Percentiles rank a stretch among this genome's conserved stretches.
These are phyloP conservation scores for Aptenodytes forsteri DNA, from an alignment of 2,113 vertebrate species.

Conservation along the genomic window DNA sequence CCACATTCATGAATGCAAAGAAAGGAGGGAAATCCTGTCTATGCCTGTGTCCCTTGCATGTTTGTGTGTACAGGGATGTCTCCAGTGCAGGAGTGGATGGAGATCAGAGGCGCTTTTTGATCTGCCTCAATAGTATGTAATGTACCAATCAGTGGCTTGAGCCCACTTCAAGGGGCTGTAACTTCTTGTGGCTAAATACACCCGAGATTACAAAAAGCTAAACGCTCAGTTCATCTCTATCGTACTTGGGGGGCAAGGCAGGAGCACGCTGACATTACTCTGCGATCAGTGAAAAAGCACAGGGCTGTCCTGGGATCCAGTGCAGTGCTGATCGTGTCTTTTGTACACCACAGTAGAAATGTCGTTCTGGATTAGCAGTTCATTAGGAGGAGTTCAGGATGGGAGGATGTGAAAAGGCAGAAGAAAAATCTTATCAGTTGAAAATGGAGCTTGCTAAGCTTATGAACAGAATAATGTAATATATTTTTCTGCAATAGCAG, in stretches of 20 bases:
- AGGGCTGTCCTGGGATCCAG: not conserved
- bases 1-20: not conserved
- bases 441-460: not conserved
- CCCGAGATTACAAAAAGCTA: not conserved
- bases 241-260: accelerated
- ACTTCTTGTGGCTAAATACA: not conserved
- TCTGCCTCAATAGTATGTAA: not conserved
- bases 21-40: not conserved
- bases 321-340: not conserved
- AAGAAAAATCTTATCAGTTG: not conserved
- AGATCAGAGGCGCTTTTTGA: not conserved
- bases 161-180: not conserved
- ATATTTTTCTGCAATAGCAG: not conserved
- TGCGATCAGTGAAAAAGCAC: not conserved
- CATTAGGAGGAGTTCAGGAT: not conserved
- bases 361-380: not conserved
- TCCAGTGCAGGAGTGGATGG: not conserved
- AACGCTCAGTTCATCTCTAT: not conserved
- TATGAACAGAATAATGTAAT: not conserved
- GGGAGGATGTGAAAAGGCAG: not conserved
- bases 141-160: not conserved
- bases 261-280: not conserved
- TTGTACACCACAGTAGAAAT: not conserved
- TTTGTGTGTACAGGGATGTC: not conserved
- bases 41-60: not conserved